Base-by-base conservation (phyloP, 2,888 invertebrate genomes). In the Leptinotarsa juncta region DNA sequence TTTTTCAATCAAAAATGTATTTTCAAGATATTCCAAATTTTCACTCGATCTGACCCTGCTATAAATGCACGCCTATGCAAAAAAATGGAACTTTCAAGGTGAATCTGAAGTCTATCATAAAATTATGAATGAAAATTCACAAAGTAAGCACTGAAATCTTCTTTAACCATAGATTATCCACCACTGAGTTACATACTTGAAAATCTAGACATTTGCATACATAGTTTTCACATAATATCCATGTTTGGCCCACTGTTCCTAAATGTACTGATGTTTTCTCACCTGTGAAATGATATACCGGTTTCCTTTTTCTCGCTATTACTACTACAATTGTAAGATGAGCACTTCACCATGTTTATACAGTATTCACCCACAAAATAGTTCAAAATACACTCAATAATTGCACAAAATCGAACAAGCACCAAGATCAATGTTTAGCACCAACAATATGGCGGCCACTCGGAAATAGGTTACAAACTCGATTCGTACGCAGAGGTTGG, bases 21-120 rank as follows among this genome's bases (percentile, higher is more conserved):
- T 50, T 50, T 16, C 50, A 50, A 50, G 50, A 50, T 16, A 50
- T 50, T 50, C 16, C 50, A 50, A 50, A 50, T 50, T 50, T 50
- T 50, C 50, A 50, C 50, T 50, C 50, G 50, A 50, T 50, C 50
- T 50, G 50, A 50, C 50, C 50, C 50, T 50, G 50, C 50, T 50
- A 50, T 50, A 50, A 50, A 50, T 50, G 50, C 50, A 50, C 50
- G 50, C 50, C 50, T 50, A 50, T 50, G 50, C 50, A 50, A 50
- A 50, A 50, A 50, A 50, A 26, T 50, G 16, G 50, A 50, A 50
- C 50, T 50, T 50, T 50, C 50, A 50, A 50, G 50, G 50, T 50
- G 16, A 50, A 50, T 50, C 50, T 50, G 50, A 50, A 50, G 16
- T 50, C 50, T 50, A 50, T 50, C 50, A 50, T 50, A 50, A 50